A percentile compares a stretch with the other conserved stretches of the same genome.
Conservation (phyloP, 2,888 invertebrate genomes). For the Cosmia pyralina region DNA sequence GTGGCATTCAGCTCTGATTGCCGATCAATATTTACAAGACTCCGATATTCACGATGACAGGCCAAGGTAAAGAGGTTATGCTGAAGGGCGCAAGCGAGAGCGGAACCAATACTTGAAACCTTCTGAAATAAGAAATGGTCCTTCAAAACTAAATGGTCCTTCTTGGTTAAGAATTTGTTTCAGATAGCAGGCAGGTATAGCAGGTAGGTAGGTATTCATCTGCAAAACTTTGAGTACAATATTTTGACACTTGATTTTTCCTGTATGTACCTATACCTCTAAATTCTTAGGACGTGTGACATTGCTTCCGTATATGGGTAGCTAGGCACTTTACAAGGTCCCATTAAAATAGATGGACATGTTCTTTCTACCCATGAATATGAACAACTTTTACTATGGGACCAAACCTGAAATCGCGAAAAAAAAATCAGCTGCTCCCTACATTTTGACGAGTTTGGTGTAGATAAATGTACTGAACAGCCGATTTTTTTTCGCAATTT, state of each 20-base stretch:
- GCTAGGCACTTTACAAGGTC: background rate
- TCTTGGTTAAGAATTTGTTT: too few species aligned
- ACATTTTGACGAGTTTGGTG: too few species aligned
- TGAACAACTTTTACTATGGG: too few species aligned
- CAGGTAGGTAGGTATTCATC: background rate
- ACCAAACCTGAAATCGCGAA: too few species aligned
- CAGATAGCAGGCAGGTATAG: too few species aligned
- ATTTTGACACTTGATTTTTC: background rate
- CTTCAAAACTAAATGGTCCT: background rate
- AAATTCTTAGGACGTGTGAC: background rate
- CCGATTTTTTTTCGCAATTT: too few species aligned
- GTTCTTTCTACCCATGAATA: too few species aligned
- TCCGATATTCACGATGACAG: slow-evolving; percentile 18
- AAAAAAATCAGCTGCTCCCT: too few species aligned
- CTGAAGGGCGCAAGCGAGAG: slow-evolving; percentile 30
- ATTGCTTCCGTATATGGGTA: background rate
- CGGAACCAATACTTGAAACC: background rate
- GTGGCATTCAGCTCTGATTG: slow-evolving; percentile 23
- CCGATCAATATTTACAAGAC: slow-evolving; percentile 40
- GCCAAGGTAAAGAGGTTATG: slow-evolving; percentile 46
- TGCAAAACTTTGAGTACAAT: background rate
- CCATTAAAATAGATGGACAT: too few species aligned
- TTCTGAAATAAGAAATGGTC: slow-evolving; percentile 15
- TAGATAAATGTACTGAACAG: too few species aligned
- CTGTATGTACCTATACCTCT: too few species aligned